Conservation (phyloP, 1,140 invertebrate species). For the Cyphomyrmex costatus region DNA sequence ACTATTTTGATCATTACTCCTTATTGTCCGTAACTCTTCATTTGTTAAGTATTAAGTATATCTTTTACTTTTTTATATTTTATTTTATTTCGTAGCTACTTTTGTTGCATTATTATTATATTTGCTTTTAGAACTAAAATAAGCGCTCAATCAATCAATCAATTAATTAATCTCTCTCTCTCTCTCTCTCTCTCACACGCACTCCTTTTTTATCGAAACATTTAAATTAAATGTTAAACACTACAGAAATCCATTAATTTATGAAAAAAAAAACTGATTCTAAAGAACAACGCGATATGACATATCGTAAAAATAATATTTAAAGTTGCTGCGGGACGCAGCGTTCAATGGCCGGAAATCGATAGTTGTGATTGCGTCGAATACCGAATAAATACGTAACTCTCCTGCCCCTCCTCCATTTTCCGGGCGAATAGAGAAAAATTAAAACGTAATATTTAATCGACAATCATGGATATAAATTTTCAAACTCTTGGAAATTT, state of each 20-base stretch:
- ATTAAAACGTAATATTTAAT: slow-evolving; percentile 61
- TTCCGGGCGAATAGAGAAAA: slow-evolving; percentile 32
- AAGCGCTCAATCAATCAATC: too few species aligned
- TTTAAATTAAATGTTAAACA: background rate
- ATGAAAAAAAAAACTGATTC: slow-evolving; percentile 23
- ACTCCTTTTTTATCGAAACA: background rate
- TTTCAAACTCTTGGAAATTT: slow-evolving; percentile 50
- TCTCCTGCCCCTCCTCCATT: background rate
- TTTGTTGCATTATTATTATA: too few species aligned
- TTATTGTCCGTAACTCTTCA: too few species aligned
- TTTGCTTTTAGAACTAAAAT: too few species aligned
- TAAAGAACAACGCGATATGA: slow-evolving; percentile 37
- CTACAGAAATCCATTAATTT: slow-evolving; percentile 26
- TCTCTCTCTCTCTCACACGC: background rate
- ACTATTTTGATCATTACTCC: too few species aligned
- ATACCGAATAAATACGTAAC: slow-evolving; percentile 31
- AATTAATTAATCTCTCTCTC: background rate
- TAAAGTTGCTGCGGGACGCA: slow-evolving; percentile 1
- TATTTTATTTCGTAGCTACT: too few species aligned
- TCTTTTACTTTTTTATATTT: too few species aligned
- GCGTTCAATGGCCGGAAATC: slow-evolving; percentile 5
- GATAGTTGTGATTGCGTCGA: slow-evolving; percentile 59
- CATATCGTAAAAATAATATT: slow-evolving; percentile 57
- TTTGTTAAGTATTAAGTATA: too few species aligned
- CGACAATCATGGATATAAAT: slow-evolving; percentile 47